These are phyloP conservation scores for Drosophila jambulina DNA, from an alignment of 1,140 invertebrate species.

Conservation along the genomic window DNA sequence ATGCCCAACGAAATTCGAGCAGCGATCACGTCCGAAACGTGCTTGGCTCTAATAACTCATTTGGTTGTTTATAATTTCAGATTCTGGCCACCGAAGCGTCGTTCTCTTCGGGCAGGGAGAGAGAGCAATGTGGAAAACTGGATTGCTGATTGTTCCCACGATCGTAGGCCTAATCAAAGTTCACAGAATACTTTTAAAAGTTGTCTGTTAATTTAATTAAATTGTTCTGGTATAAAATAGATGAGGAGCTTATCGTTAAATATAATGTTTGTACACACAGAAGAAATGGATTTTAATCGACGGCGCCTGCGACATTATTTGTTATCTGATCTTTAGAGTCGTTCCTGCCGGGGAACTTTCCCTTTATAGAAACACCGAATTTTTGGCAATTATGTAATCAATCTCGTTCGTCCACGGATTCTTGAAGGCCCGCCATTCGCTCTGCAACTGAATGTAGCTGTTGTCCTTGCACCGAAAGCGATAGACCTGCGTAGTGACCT, in stretches of 20 bases:
- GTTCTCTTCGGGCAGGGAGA: not conserved
- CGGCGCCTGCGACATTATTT: slow-evolving; percentile 4
- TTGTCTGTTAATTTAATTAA: slow-evolving; percentile 17
- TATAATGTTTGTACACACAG: slow-evolving; percentile 21
- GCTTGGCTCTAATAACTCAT: slow-evolving; percentile 47
- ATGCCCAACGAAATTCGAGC: slow-evolving; percentile 33
- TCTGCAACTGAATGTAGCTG: slow-evolving; percentile 90
- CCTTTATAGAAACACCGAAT: slow-evolving; percentile 90
- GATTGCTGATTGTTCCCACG: slow-evolving; percentile 12
- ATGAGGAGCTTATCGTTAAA: slow-evolving; percentile 17
- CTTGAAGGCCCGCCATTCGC: slow-evolving; percentile 94
- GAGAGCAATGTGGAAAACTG: slow-evolving; percentile 3
- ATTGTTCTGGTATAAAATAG: slow-evolving; percentile 28
- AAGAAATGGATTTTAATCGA: slow-evolving; percentile 10
- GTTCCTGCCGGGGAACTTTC: not conserved
- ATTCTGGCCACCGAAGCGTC: not conserved
- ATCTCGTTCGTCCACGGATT: slow-evolving; percentile 97
- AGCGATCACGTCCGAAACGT: slow-evolving; percentile 46
- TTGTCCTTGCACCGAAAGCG: slow-evolving; percentile 92
- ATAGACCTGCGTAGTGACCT: slow-evolving; percentile 90
- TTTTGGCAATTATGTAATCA: slow-evolving; percentile 94
- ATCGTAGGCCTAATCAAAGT: not conserved
- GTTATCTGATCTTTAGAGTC: slow-evolving; percentile 11
- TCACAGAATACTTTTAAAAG: not conserved
- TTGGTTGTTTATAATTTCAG: slow-evolving; percentile 29